These are phyloP conservation scores for Ceratosolen fusciceps DNA, from an alignment of 1,140 invertebrate species.

Conservation along the genomic window DNA sequence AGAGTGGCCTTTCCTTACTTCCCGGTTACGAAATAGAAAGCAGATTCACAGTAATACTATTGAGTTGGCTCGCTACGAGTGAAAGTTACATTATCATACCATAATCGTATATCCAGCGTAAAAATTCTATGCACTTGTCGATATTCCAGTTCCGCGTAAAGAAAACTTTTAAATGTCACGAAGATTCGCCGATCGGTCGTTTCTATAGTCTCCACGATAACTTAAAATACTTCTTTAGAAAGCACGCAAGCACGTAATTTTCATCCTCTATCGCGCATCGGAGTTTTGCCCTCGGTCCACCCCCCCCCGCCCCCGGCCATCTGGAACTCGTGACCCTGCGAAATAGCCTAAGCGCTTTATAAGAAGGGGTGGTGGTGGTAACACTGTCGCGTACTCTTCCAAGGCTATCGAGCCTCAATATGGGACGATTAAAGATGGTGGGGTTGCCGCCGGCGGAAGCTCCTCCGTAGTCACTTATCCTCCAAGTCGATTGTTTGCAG, in stretches of 20 bases:
- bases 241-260: too few species aligned
- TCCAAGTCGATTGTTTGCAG: not conserved
- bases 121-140: not conserved
- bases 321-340: too few species aligned
- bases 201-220: too few species aligned
- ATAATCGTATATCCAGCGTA: not conserved
- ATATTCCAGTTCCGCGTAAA: not conserved
- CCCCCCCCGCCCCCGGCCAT: too few species aligned
- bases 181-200: too few species aligned
- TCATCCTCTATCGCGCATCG: too few species aligned
- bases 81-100: not conserved
- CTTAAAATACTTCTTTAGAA: too few species aligned
- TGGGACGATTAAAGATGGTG: not conserved
- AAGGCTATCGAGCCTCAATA: constrained; percentile 10
- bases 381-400: not conserved
- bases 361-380: not conserved
- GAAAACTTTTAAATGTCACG: not conserved
- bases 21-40: not conserved
- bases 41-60: not conserved
- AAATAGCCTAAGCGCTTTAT: not conserved
- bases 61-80: not conserved
- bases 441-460: not conserved
- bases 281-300: too few species aligned
- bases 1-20: not conserved
- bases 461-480: not conserved